Conservation (phyloP, 2,113 vertebrate genomes). For the Scophthalmus maximus region DNA sequence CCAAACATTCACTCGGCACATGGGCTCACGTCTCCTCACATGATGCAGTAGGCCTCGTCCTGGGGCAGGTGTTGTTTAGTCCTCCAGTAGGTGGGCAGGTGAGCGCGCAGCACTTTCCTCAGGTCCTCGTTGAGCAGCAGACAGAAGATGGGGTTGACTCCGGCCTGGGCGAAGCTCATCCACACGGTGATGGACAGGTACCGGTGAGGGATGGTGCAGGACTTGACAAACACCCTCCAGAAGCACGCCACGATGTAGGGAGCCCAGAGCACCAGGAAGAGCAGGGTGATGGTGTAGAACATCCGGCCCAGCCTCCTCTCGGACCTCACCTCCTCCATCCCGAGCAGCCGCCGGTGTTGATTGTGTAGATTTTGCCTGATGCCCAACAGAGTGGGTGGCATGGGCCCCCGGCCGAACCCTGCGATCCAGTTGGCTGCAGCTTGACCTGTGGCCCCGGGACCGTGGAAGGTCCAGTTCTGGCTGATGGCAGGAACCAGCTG, state of each 20-base stretch:
- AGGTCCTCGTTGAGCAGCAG: constrained; percentile 95
- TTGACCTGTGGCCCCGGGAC: constrained; percentile 93
- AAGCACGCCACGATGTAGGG: constrained; percentile 95
- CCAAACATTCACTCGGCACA: constrained; percentile 60
- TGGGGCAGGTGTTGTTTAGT: constrained; percentile 92
- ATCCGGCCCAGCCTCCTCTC: constrained; percentile 94
- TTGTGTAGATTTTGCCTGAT: constrained; percentile 93
- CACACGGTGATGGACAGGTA: constrained; percentile 94
- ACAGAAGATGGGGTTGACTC: constrained; percentile 94
- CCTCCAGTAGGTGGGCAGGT: constrained; percentile 92
- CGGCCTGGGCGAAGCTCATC: constrained; percentile 96
- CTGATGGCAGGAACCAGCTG: constrained; percentile 95
- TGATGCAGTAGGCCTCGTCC: constrained; percentile 94
- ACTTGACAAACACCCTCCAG: constrained; percentile 95
- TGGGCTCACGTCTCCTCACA: constrained; percentile 79
- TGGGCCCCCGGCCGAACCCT: constrained; percentile 93
- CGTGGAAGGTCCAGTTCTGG: constrained; percentile 97
- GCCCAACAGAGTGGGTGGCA: constrained; percentile 93
- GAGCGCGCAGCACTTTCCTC: constrained; percentile 92
- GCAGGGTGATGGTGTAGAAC: constrained; percentile 95
- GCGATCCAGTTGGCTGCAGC: constrained; percentile 96
- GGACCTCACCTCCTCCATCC: constrained; percentile 94
- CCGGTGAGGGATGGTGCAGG: constrained; percentile 89
- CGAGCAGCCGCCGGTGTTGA: constrained; percentile 91
- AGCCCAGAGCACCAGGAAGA: constrained; percentile 94